phyloP scores from a whole-genome alignment of 2,888 invertebrate genomes.

The Limenitis camilla region DNA sequence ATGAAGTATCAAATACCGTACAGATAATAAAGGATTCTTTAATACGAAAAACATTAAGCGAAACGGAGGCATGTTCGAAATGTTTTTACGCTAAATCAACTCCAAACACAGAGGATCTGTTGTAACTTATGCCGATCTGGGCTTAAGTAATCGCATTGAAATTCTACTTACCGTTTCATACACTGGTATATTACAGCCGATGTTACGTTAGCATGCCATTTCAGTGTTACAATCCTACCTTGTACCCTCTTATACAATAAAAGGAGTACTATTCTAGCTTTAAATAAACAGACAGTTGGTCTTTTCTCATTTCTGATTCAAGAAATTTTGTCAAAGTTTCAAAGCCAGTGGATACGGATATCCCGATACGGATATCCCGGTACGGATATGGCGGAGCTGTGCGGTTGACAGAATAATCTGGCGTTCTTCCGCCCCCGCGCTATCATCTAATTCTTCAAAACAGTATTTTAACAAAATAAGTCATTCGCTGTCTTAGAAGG shows the following conservation, averaged over 20 bases:
- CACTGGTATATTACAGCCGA: slow-evolving; percentile 15
- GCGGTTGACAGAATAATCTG: slow-evolving; percentile 33
- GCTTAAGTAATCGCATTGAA: slow-evolving; percentile 49
- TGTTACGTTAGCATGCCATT: slow-evolving; percentile 19
- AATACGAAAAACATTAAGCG: slow-evolving; percentile 59
- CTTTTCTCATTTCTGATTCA: not conserved
- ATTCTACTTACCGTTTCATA: slow-evolving; percentile 37
- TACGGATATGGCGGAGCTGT: slow-evolving; percentile 16
- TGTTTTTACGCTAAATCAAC: slow-evolving; percentile 67
- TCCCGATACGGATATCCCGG: slow-evolving; percentile 41
- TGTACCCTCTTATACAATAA: no score
- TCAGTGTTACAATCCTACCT: not conserved
- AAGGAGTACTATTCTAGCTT: no score
- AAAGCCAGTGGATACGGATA: slow-evolving; percentile 1
- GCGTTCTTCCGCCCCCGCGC: slow-evolving; percentile 46
- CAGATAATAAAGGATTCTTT: slow-evolving; percentile 61
- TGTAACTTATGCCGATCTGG: slow-evolving; percentile 53
- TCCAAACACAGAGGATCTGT: slow-evolving; percentile 55
- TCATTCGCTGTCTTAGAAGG: not conserved
- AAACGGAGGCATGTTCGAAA: slow-evolving; percentile 50
- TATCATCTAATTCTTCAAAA: slow-evolving; percentile 21
- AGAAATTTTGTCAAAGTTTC: not conserved
- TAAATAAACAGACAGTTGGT: no score
- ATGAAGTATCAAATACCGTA: slow-evolving; percentile 53
- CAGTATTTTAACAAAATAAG: not conserved